Conservation (phyloP, 2,888 invertebrate species). For the Pandemis cinnamomeana region DNA sequence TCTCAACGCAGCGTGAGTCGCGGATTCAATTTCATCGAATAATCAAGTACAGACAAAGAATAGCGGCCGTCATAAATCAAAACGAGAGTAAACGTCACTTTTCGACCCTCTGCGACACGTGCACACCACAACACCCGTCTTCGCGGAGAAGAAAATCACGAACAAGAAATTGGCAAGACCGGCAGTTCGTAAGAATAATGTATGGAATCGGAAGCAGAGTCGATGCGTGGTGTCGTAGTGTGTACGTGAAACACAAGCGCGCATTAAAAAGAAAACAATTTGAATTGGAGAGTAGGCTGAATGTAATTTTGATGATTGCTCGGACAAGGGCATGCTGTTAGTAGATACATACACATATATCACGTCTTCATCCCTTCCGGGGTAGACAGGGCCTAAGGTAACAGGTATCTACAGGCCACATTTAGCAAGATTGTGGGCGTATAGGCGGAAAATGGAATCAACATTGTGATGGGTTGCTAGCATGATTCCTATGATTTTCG, state of each 20-base stretch:
- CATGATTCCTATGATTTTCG: too few species aligned
- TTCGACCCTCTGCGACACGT: constrained; percentile 58
- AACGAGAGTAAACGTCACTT: constrained; percentile 70
- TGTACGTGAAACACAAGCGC: constrained; percentile 52
- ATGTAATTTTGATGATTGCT: constrained; percentile 63
- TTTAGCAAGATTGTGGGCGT: too few species aligned
- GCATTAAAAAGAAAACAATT: constrained; percentile 64
- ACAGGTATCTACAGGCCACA: too few species aligned
- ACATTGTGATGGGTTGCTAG: too few species aligned
- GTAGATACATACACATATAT: background rate
- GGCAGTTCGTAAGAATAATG: constrained; percentile 10
- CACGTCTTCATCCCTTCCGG: too few species aligned
- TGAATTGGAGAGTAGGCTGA: constrained; percentile 57
- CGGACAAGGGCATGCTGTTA: constrained; percentile 33
- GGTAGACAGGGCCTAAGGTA: too few species aligned
- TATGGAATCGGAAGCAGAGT: constrained; percentile 43
- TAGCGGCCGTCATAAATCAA: constrained; percentile 62
- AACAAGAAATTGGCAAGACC: background rate
- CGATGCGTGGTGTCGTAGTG: constrained; percentile 42
- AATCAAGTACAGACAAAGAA: constrained; percentile 63
- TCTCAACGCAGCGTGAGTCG: constrained; percentile 49
- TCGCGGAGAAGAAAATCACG: constrained; percentile 43
- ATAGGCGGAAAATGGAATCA: too few species aligned
- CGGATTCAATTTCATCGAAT: constrained; percentile 54
- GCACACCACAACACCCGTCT: constrained; percentile 45